These are phyloP conservation scores for Drosophila atripex DNA, from an alignment of 2,888 invertebrate species.

Conservation along the genomic window DNA sequence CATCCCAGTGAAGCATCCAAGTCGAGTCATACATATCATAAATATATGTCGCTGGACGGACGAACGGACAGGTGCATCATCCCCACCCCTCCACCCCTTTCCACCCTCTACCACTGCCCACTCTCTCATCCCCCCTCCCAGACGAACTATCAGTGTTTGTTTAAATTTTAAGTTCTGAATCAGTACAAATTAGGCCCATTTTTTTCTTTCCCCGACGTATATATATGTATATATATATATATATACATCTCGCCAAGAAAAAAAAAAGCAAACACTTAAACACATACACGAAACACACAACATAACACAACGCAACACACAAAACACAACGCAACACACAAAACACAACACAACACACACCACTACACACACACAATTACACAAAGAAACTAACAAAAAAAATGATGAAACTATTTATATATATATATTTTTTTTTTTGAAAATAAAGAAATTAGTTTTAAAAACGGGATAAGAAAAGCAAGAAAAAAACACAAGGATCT, in stretches of 20 bases:
- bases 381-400: no score
- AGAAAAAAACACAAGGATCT: not conserved
- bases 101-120: no score
- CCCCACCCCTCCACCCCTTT: not conserved
- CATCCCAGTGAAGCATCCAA: not conserved
- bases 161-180: slow-evolving; percentile 10
- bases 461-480: not conserved
- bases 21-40: no score
- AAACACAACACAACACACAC: no score
- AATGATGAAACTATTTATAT: not conserved
- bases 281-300: not conserved
- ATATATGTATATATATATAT: not conserved
- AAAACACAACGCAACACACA: no score
- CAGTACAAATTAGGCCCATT: slow-evolving; percentile 12
- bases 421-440: slow-evolving; percentile 4
- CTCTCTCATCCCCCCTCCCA: not conserved
- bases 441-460: not conserved
- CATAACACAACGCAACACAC: not conserved
- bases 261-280: not conserved
- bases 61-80: not conserved
- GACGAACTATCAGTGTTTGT: not conserved
- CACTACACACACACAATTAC: no score
- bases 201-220: not conserved
- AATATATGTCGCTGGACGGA: no score
- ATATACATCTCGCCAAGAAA: not conserved